A percentile compares a stretch with the other conserved stretches of the same genome.
These are phyloP conservation scores for Amphiprion clarkii DNA, from an alignment of 2,797 vertebrate genomes.

Conservation along the genomic window DNA sequence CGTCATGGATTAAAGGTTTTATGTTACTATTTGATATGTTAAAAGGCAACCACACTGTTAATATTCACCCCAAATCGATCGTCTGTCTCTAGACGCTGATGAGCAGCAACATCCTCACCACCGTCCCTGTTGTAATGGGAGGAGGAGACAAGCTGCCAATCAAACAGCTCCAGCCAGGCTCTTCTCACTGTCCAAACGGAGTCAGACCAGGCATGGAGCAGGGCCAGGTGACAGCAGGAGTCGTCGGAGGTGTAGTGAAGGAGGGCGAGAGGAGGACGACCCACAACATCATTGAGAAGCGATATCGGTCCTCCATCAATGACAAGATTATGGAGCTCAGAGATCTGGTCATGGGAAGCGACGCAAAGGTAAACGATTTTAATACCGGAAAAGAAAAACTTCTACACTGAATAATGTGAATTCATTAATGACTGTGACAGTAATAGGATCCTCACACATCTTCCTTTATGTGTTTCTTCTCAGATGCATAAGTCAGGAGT, in stretches of 20 bases:
- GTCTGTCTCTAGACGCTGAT: slow-evolving; percentile 88
- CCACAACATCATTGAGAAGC: slow-evolving; percentile 98
- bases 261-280: slow-evolving; percentile 97
- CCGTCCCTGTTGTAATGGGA: slow-evolving; percentile 95
- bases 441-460: neutral
- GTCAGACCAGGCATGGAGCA: slow-evolving; percentile 67
- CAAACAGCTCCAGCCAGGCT: slow-evolving; percentile 91
- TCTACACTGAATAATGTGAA: neutral
- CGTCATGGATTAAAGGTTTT: neutral
- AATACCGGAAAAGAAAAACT: neutral
- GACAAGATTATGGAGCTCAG: slow-evolving; percentile 98
- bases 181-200: slow-evolving; percentile 45
- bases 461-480: slow-evolving; percentile 3
- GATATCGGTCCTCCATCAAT: slow-evolving; percentile 97
- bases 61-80: too few species aligned
- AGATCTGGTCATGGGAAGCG: slow-evolving; percentile 96
- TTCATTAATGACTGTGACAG: too few species aligned
- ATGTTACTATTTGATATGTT: too few species aligned
- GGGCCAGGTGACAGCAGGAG: slow-evolving; percentile 45
- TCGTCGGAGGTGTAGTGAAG: slow-evolving; percentile 85
- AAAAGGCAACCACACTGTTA: too few species aligned
- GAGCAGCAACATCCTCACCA: slow-evolving; percentile 95
- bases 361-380: slow-evolving; percentile 90
- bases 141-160: slow-evolving; percentile 94
- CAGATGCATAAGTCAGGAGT: slow-evolving; percentile 99